These are phyloP conservation scores for Parazoanthus darwini DNA, from an alignment of 92 coral and sea anemone species.

Conservation along the genomic window DNA sequence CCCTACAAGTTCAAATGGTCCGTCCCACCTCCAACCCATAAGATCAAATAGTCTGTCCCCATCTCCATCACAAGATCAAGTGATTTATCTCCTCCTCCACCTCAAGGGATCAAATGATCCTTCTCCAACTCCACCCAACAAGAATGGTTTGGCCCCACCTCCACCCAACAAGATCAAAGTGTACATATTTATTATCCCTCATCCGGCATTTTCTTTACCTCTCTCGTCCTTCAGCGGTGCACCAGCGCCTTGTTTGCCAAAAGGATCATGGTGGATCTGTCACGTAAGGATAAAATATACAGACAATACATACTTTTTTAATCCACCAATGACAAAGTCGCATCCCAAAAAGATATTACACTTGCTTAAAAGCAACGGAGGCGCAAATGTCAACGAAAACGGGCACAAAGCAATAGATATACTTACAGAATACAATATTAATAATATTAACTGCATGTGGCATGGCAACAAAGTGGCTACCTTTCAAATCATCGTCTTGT, in stretches of 20 bases:
- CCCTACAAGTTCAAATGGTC: neutral
- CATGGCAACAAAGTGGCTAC: no score
- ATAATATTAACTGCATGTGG: no score
- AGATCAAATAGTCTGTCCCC: neutral
- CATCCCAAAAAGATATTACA: no score
- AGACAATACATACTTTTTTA: neutral
- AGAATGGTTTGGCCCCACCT: conserved; percentile 45
- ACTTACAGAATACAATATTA: no score
- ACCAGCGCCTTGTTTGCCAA: conserved; percentile 1
- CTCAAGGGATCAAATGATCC: neutral
- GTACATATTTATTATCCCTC: no score
- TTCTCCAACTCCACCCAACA: no score
- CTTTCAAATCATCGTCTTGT: no score
- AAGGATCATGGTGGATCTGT: conserved; percentile 6
- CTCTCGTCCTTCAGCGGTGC: neutral
- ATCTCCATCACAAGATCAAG: no score
- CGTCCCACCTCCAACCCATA: conserved; percentile 54
- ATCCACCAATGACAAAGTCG: no score
- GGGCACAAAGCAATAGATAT: no score
- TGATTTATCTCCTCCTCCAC: conserved; percentile 44
- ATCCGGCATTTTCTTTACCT: neutral
- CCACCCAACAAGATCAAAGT: conserved; percentile 4
- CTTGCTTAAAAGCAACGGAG: no score
- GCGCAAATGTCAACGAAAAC: no score
- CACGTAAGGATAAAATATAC: neutral